Evolutionary conservation across 2,113 vertebrate genomes (phyloP).

Genomic region (Capreolus pygargus): DNA sequence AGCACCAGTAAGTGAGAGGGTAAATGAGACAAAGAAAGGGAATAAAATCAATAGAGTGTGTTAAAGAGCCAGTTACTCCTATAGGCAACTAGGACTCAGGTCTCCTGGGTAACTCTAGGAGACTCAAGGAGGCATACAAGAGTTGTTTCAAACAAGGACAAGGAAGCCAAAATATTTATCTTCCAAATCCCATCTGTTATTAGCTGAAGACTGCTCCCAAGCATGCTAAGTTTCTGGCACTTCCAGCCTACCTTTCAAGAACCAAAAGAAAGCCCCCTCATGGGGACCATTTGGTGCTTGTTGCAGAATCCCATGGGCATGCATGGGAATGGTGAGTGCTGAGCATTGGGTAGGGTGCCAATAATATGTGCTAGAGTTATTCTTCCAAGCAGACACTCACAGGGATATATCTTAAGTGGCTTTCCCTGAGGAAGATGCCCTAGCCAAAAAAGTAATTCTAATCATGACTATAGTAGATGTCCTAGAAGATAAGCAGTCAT

Average conservation of each 20-base stretch:
- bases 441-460: neutral
- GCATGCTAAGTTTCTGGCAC: neutral
- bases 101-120: neutral
- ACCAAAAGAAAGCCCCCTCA: neutral
- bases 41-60: neutral
- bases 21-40: neutral
- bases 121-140: neutral
- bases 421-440: conserved; percentile 18
- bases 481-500: neutral
- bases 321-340: neutral
- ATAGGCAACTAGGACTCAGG: neutral
- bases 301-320: neutral
- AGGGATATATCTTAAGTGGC: neutral
- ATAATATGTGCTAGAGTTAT: neutral
- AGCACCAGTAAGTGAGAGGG: neutral
- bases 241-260: neutral
- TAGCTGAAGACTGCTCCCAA: neutral
- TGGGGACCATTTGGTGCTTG: neutral
- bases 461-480: neutral
- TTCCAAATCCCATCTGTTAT: neutral
- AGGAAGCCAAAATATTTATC: neutral
- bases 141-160: neutral
- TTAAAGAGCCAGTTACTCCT: neutral
- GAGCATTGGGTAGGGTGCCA: neutral
- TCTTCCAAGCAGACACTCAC: neutral